A percentile compares a stretch with the other conserved stretches of the same genome.
phyloP scores from a whole-genome alignment of 35 echinoderm and acorn worm genomes.

The Holothuria glaberrima region DNA sequence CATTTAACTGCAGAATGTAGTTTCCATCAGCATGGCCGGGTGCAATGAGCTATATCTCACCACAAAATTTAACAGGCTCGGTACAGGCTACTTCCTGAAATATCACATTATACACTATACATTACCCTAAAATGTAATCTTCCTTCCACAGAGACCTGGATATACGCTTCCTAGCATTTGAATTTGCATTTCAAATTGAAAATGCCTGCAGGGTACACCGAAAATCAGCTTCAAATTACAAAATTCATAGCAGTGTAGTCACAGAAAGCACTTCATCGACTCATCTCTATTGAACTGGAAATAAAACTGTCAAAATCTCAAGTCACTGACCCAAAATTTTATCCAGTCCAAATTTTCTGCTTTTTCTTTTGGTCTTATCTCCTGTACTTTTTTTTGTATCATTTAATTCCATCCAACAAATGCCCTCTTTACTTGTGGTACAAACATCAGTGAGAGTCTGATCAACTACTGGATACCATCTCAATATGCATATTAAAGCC shows the following conservation, averaged over 20 bases:
- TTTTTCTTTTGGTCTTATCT: too few species aligned
- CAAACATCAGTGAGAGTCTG: background rate
- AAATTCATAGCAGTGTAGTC: constrained; percentile 19
- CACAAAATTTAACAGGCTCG: too few species aligned
- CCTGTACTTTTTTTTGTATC: too few species aligned
- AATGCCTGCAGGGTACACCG: background rate
- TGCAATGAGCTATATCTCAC: too few species aligned
- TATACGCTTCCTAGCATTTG: background rate
- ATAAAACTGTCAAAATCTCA: background rate
- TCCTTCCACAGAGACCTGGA: too few species aligned
- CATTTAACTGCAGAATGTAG: too few species aligned
- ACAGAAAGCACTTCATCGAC: constrained; percentile 7
- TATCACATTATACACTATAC: too few species aligned
- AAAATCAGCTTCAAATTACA: constrained; percentile 22
- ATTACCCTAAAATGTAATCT: too few species aligned
- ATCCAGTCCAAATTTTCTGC: background rate
- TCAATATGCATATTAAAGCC: constrained; percentile 32
- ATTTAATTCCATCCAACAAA: too few species aligned
- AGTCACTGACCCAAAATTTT: constrained; percentile 37
- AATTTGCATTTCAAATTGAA: constrained; percentile 42
- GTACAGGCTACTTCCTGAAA: too few species aligned
- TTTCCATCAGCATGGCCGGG: too few species aligned
- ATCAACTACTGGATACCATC: background rate
- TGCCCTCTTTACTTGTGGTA: background rate
- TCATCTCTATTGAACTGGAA: background rate